phyloP scores from a whole-genome alignment of 2,113 vertebrate species.

The Chloropsis hardwickii region DNA sequence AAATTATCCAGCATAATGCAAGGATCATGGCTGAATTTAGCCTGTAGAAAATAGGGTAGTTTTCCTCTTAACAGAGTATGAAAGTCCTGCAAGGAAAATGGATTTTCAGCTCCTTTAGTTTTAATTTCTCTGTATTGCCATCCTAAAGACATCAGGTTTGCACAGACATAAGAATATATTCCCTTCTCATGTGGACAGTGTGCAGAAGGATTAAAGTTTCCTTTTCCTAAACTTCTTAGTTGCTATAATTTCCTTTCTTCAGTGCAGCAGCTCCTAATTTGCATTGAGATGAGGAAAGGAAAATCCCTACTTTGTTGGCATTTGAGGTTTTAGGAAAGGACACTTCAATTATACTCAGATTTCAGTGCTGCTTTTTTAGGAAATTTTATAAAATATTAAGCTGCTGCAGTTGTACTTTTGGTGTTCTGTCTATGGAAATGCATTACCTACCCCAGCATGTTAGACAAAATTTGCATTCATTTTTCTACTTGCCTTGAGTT shows the following conservation, averaged over 20 bases:
- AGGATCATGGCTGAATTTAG: not conserved
- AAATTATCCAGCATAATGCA: not conserved
- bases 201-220: not conserved
- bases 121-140: not conserved
- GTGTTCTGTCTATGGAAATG: not conserved
- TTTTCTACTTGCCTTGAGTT: not conserved
- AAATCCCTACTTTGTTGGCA: not conserved
- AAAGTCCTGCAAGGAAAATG: not conserved
- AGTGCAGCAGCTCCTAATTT: not conserved
- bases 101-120: not conserved
- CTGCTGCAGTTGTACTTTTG: not conserved
- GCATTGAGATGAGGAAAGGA: not conserved
- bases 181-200: not conserved
- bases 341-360: not conserved
- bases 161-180: not conserved
- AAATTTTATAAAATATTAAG: not conserved
- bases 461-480: not conserved
- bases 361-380: not conserved
- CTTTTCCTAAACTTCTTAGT: not conserved
- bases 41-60: not conserved
- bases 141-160: not conserved
- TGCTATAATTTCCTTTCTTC: not conserved
- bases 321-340: not conserved
- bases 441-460: not conserved
- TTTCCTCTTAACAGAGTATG: not conserved